Conservation (phyloP, 1,140 invertebrate genomes). For the Centruroides sculpturatus region DNA sequence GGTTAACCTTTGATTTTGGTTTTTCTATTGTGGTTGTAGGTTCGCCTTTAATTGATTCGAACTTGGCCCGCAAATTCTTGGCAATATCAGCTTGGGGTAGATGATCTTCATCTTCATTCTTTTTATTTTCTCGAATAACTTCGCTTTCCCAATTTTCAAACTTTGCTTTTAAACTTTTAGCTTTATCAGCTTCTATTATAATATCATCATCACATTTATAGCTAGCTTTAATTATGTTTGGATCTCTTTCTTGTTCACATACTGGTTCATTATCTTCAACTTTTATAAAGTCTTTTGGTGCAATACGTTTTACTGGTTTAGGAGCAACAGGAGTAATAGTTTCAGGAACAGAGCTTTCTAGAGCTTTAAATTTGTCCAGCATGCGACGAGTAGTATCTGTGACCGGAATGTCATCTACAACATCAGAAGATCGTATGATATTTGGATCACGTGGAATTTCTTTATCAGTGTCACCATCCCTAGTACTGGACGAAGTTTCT, state of each 20-base stretch:
- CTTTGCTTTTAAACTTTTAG: slow-evolving; percentile 70
- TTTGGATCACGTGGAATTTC: slow-evolving; percentile 60
- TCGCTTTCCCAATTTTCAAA: background rate
- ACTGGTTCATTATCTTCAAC: slow-evolving; percentile 23
- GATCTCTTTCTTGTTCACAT: slow-evolving; percentile 20
- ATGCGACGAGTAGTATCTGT: slow-evolving; percentile 66
- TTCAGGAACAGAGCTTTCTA: slow-evolving; percentile 53
- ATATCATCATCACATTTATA: slow-evolving; percentile 42
- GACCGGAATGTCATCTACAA: slow-evolving; percentile 31
- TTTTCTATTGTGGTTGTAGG: slow-evolving; percentile 33
- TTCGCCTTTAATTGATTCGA: slow-evolving; percentile 49
- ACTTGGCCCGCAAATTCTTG: slow-evolving; percentile 64
- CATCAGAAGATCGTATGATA: slow-evolving; percentile 48
- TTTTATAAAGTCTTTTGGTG: slow-evolving; percentile 55
- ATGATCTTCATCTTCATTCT: slow-evolving; percentile 34
- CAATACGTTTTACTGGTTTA: slow-evolving; percentile 73
- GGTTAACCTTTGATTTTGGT: slow-evolving; percentile 53
- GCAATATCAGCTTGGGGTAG: slow-evolving; percentile 48
- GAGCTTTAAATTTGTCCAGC: slow-evolving; percentile 58
- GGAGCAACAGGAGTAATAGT: slow-evolving; percentile 38
- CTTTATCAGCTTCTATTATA: slow-evolving; percentile 44
- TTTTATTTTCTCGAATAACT: background rate
- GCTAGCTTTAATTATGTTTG: slow-evolving; percentile 18
- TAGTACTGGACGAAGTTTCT: slow-evolving; percentile 35
- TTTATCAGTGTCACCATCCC: slow-evolving; percentile 50